Evolutionary conservation across 2,888 invertebrate genomes (phyloP).

Genomic region (Zelleria hepariella): DNA sequence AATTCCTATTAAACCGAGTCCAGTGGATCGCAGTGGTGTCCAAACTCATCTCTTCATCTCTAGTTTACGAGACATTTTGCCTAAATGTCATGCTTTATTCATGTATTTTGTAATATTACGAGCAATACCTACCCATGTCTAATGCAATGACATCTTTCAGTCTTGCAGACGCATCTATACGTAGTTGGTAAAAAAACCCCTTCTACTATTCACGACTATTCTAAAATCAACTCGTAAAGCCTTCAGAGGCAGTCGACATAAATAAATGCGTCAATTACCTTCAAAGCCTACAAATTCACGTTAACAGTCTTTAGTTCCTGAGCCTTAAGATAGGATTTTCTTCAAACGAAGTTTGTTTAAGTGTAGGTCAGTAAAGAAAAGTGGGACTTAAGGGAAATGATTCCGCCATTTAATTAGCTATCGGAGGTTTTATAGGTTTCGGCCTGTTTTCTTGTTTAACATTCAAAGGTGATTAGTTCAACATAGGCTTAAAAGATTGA

Average conservation of each 20-base stretch:
- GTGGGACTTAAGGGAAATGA: neutral
- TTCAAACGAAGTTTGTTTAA: neutral
- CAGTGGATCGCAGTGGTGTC: too few species aligned
- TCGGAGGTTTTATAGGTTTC: neutral
- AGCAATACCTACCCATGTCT: too few species aligned
- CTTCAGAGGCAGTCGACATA: neutral
- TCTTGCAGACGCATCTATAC: neutral
- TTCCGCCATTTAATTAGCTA: neutral
- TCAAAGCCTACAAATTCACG: neutral
- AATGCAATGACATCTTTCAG: too few species aligned
- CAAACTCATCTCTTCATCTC: too few species aligned
- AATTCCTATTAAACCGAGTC: too few species aligned
- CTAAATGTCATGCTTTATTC: too few species aligned
- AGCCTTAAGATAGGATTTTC: neutral
- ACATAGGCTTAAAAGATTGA: neutral
- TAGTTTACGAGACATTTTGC: too few species aligned
- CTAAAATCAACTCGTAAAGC: neutral
- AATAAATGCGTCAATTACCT: constrained; percentile 2
- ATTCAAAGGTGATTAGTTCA: neutral
- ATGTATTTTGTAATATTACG: too few species aligned
- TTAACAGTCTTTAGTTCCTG: neutral
- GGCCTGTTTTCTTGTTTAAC: neutral
- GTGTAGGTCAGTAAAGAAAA: neutral
- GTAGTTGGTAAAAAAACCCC: neutral
- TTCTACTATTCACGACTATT: neutral